A percentile compares a stretch with the other conserved stretches of the same genome.
Evolutionary conservation across 2,113 vertebrate genomes (phyloP).

Genomic region (Gymnorhina tibicen): DNA sequence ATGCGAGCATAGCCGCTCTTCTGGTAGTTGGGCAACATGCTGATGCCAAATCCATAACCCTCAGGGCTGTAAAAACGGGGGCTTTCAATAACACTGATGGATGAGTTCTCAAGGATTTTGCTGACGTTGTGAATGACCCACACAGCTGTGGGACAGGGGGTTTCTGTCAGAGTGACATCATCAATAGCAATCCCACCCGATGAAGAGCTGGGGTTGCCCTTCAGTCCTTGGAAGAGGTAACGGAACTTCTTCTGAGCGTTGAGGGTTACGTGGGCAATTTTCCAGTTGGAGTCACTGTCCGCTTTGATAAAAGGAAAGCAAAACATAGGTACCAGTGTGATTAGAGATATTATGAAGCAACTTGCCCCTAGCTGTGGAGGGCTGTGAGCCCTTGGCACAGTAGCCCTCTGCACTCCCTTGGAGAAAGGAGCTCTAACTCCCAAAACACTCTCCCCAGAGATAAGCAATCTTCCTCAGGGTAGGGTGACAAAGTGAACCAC

Average conservation of each 20-base stretch:
- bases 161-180: slow-evolving; percentile 84
- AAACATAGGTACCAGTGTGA: not conserved
- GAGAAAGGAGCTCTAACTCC: too few relatives aligned
- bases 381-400: too few relatives aligned
- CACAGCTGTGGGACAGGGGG: slow-evolving; percentile 78
- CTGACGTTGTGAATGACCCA: slow-evolving; percentile 85
- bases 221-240: slow-evolving; percentile 85
- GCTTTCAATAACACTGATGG: slow-evolving; percentile 58
- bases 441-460: too few relatives aligned
- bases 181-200: slow-evolving; percentile 83
- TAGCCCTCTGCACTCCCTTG: too few relatives aligned
- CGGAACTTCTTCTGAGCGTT: slow-evolving; percentile 82
- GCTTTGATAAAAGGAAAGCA: slow-evolving; percentile 63
- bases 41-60: slow-evolving; percentile 82
- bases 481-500: too few relatives aligned
- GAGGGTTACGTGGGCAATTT: slow-evolving; percentile 84
- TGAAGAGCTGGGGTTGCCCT: slow-evolving; percentile 66
- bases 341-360: not conserved
- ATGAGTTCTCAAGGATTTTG: slow-evolving; percentile 57
- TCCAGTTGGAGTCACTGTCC: slow-evolving; percentile 79
- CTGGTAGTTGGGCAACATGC: slow-evolving; percentile 50
- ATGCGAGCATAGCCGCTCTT: slow-evolving; percentile 58
- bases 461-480: too few relatives aligned
- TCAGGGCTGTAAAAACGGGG: slow-evolving; percentile 86
- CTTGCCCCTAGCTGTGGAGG: not conserved